Conservation (phyloP, 2,113 vertebrate genomes). For the Platanista minor region DNA sequence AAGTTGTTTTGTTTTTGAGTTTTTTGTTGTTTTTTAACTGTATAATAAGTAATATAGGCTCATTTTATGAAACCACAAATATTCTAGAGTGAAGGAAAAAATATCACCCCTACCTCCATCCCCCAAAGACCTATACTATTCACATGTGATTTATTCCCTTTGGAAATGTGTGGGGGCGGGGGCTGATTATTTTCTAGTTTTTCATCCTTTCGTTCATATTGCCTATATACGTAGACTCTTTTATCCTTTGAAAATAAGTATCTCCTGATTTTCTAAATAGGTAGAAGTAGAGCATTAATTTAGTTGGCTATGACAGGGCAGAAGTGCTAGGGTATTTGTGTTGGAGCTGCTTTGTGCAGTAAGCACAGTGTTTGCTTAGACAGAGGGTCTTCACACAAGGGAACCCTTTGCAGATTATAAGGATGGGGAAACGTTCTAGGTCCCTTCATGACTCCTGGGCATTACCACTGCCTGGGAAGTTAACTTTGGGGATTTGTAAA, state of each 20-base stretch:
- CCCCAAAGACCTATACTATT: not conserved
- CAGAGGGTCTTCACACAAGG: not conserved
- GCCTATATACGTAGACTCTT: not conserved
- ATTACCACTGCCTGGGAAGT: not conserved
- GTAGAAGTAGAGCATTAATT: not conserved
- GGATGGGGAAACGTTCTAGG: accelerated
- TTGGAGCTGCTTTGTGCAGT: not conserved
- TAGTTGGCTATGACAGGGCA: not conserved
- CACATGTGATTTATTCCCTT: not conserved
- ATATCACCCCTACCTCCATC: not conserved
- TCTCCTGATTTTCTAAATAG: not conserved
- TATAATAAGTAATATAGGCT: not conserved
- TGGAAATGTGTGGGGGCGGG: not conserved
- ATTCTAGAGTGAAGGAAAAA: not conserved
- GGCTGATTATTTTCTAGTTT: not conserved
- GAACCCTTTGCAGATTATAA: too few relatives aligned
- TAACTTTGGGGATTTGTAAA: not conserved
- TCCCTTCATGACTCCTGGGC: not conserved
- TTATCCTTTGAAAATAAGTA: not conserved
- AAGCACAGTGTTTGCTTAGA: not conserved
- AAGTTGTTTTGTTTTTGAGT: not conserved
- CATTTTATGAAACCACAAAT: not conserved
- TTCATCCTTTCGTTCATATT: not conserved
- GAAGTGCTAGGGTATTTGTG: not conserved
- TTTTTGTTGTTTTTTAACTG: not conserved